phyloP scores from a whole-genome alignment of 2,797 vertebrate genomes.

The Telmatherina bonti region DNA sequence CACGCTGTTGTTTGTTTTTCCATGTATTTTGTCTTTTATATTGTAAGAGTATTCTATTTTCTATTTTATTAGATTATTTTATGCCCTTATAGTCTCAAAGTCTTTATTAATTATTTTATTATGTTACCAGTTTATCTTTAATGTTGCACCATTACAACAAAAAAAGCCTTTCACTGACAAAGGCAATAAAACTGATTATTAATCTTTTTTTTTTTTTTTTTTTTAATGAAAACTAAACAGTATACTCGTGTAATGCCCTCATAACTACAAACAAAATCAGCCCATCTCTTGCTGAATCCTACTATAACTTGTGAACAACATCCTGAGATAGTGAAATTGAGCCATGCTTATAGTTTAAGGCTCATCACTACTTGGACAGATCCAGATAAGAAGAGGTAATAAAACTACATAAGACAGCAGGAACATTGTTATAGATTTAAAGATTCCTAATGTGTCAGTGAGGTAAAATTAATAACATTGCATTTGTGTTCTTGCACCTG shows the following conservation, averaged over 20 bases:
- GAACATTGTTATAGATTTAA: background rate
- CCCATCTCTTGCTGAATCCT: background rate
- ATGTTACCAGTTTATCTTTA: too few species aligned
- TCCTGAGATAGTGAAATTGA: too few species aligned
- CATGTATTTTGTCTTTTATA: too few species aligned
- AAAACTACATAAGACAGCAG: background rate
- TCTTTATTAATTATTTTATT: too few species aligned
- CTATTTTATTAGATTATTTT: too few species aligned
- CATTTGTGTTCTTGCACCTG: slow-evolving; percentile 82
- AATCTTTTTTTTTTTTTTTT: too few species aligned
- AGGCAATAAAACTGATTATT: too few species aligned
- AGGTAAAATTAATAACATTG: background rate
- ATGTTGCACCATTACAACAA: too few species aligned
- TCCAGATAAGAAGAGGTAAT: background rate
- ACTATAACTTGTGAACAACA: background rate
- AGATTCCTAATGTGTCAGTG: background rate
- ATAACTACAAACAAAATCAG: background rate
- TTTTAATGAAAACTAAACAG: background rate
- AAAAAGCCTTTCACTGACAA: too few species aligned
- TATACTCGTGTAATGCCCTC: background rate
- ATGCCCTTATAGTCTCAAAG: too few species aligned
- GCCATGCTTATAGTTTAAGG: background rate
- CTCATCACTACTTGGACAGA: background rate
- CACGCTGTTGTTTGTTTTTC: too few species aligned
- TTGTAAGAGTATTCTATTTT: too few species aligned